phyloP scores from a whole-genome alignment of 2,797 vertebrate species.

The Acanthis flammea region DNA sequence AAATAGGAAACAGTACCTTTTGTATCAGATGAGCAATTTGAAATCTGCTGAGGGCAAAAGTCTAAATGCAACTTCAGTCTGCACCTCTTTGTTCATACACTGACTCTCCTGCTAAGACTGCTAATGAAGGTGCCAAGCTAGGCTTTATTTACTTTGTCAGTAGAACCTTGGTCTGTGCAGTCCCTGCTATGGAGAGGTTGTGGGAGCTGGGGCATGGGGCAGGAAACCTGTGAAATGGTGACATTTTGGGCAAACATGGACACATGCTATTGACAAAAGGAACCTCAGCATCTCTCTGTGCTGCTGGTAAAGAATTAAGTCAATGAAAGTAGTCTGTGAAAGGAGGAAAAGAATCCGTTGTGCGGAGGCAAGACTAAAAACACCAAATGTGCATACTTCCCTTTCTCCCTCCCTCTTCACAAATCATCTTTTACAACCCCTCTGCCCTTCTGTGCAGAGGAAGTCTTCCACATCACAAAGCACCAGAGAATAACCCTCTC shows the following conservation, averaged over 20 bases:
- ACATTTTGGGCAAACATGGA: not conserved
- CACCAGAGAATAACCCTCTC: not conserved
- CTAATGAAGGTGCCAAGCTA: not conserved
- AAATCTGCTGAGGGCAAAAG: conserved; percentile 2
- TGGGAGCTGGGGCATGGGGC: not conserved
- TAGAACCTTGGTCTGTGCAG: not conserved
- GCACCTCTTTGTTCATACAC: not conserved
- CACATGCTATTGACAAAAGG: not conserved
- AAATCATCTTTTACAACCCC: not conserved
- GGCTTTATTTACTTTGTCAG: not conserved
- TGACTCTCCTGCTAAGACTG: not conserved
- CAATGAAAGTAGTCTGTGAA: not conserved
- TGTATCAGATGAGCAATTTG: not conserved
- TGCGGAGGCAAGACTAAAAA: not conserved
- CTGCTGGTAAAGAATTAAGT: not conserved
- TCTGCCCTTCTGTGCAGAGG: not conserved
- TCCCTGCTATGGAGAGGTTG: not conserved
- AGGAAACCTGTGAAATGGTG: not conserved
- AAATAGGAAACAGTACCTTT: not conserved
- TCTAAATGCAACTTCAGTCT: not conserved
- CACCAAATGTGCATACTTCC: not conserved
- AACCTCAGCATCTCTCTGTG: not conserved
- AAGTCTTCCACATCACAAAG: not conserved
- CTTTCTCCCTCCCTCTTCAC: not conserved
- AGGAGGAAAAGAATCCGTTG: not conserved